Evolutionary conservation across 2,113 vertebrate genomes (phyloP), one percentile per base, ranked within the genome.

Genomic region (Otolemur garnettii): DNA sequence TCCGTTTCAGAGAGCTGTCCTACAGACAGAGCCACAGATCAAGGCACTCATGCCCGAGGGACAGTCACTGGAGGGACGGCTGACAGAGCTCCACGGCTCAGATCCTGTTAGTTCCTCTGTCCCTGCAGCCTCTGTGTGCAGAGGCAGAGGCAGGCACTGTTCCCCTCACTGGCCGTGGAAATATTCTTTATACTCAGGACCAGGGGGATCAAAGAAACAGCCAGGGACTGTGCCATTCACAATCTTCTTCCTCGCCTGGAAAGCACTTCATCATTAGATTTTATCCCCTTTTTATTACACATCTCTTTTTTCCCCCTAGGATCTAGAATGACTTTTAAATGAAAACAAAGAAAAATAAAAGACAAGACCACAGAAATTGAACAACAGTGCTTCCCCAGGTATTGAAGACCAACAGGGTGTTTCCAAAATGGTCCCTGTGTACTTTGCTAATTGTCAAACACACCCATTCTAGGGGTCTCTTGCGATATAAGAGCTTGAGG

Each of bases 281-380:
- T 93, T 82, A 94, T 82, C 85, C 45, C 80, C 83, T 88, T 95
- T 95, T 95, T 89, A 95, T 83, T 93, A 57, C 57, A 53, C 24
- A 72, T 75, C 19, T 86, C 2, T 64, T 72, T 60, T 94, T 62
- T 71, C 64, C 38, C 38, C 26, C 14, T 64, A 69, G 18, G 19
- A 35, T 59, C 14, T 33, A 90, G n/a, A 87, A 80, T 92, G 89
- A 90, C 87, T 97, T 94, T 96, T 71, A 80, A 15, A 55, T 60
- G 38, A 89, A 90, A 84, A 24, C 83, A 4, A 26, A 78, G 26
- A n/a, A 17, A 53, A 74, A 62, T 26, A 75, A 60, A 57, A 72
- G 9, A 59, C 12, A 80, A 62, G 4, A 5, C 28, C 95, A 19
- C n/a, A 6, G 38, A 94, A 13, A 66, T 83, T 22, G 0, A 0